Conservation (phyloP, 2,888 invertebrate genomes). For the Orchesella flavescens region DNA sequence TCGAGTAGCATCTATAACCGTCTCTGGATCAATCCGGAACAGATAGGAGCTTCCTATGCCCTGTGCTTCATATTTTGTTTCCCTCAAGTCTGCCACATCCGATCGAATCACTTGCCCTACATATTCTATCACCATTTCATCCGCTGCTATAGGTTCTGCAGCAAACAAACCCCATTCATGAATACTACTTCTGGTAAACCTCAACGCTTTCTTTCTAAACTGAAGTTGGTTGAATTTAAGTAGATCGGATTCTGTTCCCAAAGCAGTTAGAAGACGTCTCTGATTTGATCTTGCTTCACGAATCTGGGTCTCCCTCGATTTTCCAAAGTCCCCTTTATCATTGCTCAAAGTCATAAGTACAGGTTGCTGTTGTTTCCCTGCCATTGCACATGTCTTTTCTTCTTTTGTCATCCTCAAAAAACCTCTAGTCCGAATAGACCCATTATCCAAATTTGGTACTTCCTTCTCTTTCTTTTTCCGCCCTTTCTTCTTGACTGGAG, state of each 20-base stretch:
- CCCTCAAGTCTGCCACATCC: conserved; percentile 93
- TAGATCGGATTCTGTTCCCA: conserved; percentile 92
- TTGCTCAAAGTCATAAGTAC: not conserved
- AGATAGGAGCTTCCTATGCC: conserved; percentile 98
- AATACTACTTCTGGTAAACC: conserved; percentile 97
- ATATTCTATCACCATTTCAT: conserved; percentile 99
- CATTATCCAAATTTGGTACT: conserved; percentile 74
- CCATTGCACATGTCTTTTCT: conserved; percentile 79
- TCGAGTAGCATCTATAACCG: conserved; percentile 98
- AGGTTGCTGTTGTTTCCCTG: conserved; percentile 59
- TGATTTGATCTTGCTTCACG: conserved; percentile 96
- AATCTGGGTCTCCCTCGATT: conserved; percentile 78
- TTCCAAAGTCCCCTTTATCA: conserved; percentile 65
- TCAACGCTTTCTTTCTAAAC: conserved; percentile 97
- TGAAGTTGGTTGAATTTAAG: conserved; percentile 98
- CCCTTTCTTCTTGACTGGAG: not conserved
- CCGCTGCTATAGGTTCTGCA: conserved; percentile 98
- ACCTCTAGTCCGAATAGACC: conserved; percentile 94
- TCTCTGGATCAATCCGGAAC: conserved; percentile 97
- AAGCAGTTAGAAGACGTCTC: conserved; percentile 90
- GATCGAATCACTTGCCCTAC: conserved; percentile 97
- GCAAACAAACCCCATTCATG: conserved; percentile 99
- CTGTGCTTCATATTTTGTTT: conserved; percentile 95
- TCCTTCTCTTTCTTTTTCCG: conserved; percentile 2
- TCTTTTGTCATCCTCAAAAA: conserved; percentile 89